Evolutionary conservation across 2,888 invertebrate species (phyloP).

Genomic region (Drymonia ruficornis): DNA sequence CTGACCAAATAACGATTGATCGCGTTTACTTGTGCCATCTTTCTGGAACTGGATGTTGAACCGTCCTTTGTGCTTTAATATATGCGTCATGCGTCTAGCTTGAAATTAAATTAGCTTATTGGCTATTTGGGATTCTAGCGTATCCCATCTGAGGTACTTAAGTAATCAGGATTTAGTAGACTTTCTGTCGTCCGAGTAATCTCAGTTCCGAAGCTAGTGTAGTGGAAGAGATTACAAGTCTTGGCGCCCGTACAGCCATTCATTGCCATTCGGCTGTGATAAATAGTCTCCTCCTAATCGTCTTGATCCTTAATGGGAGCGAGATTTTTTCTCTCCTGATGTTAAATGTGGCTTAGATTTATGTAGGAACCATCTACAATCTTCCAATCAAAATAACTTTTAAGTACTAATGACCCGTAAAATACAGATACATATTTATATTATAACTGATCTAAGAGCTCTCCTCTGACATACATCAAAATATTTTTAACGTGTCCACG

Average conservation of each 20-base stretch:
- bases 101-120: too few relatives aligned
- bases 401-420: too few relatives aligned
- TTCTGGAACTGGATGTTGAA: neutral
- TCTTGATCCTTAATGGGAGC: slow-evolving; percentile 4
- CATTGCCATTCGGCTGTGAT: slow-evolving; percentile 36
- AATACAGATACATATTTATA: too few relatives aligned
- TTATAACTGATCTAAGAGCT: too few relatives aligned
- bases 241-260: slow-evolving; percentile 26
- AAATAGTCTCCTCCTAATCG: slow-evolving; percentile 38
- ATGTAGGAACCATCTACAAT: too few relatives aligned
- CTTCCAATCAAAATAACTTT: too few relatives aligned
- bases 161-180: slow-evolving; percentile 20
- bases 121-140: too few relatives aligned
- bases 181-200: slow-evolving; percentile 28
- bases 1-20: neutral
- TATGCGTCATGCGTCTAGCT: too few relatives aligned
- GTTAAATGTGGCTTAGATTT: too few relatives aligned
- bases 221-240: slow-evolving; percentile 47
- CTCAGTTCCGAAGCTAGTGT: slow-evolving; percentile 29
- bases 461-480: too few relatives aligned
- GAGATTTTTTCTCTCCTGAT: too few relatives aligned
- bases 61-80: neutral
- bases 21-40: neutral
- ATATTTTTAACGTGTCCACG: too few relatives aligned
- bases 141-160: neutral